A percentile compares a stretch with the other conserved stretches of the same genome.
Conservation (phyloP, 2,113 vertebrate species). For the Tinamus guttatus region DNA sequence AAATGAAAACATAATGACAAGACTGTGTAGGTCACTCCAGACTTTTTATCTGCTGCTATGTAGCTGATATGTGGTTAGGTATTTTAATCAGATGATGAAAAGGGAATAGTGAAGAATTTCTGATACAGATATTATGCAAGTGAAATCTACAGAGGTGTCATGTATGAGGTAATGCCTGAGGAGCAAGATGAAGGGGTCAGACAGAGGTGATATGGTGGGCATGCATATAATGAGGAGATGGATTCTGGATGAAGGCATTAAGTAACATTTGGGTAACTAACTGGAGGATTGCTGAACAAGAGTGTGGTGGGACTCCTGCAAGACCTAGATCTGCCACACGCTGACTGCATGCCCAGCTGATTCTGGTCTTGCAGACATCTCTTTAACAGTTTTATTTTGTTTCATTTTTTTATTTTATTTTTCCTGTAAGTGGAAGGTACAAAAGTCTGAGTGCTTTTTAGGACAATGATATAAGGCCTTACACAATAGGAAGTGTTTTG, state of each 20-base stretch:
- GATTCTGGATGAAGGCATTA: background rate
- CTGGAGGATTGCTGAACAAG: rapidly evolving
- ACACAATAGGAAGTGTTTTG: background rate
- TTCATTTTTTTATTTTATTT: background rate
- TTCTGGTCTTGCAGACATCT: background rate
- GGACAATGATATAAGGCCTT: background rate
- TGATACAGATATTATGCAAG: background rate
- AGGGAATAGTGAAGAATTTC: background rate
- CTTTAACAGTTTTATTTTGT: background rate
- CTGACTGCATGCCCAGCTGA: background rate
- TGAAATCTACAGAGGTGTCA: background rate
- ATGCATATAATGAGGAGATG: background rate
- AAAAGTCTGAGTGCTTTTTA: background rate
- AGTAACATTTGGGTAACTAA: background rate
- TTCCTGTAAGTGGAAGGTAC: background rate
- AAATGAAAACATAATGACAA: background rate
- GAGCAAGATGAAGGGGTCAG: background rate
- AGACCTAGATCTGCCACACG: background rate
- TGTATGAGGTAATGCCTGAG: background rate
- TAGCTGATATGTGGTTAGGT: background rate
- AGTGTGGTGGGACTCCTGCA: background rate
- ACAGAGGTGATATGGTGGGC: background rate
- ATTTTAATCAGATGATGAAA: background rate
- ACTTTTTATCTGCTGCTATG: background rate
- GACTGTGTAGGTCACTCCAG: background rate